These are phyloP conservation scores for Germaria angustata DNA, from an alignment of 2,888 invertebrate genomes.

Conservation along the genomic window DNA sequence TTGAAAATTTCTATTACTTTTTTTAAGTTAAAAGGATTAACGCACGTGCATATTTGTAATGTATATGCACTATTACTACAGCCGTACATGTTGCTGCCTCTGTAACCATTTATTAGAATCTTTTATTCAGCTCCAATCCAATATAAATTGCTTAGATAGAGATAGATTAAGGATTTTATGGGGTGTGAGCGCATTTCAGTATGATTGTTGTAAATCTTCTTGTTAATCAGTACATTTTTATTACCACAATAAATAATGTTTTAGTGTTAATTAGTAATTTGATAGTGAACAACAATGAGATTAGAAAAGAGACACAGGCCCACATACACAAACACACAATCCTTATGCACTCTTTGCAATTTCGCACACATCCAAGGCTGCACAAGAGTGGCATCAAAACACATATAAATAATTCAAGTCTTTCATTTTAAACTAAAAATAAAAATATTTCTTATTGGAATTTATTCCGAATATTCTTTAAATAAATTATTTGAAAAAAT, in stretches of 20 bases:
- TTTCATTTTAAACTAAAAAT: neutral
- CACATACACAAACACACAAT: neutral
- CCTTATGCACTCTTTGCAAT: conserved; percentile 8
- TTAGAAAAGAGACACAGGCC: neutral
- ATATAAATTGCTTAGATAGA: neutral
- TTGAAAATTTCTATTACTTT: neutral
- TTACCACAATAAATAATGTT: conserved; percentile 76
- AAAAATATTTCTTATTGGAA: too few species aligned
- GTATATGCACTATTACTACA: too few species aligned
- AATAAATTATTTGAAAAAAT: too few species aligned
- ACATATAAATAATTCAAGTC: neutral
- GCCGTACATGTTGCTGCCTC: neutral
- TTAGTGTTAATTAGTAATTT: conserved; percentile 76
- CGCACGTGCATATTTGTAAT: too few species aligned
- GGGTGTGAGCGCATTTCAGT: neutral
- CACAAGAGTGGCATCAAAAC: neutral
- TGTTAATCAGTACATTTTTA: conserved; percentile 76
- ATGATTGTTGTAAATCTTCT: conserved; percentile 32
- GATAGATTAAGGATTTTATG: neutral
- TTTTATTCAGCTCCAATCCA: neutral
- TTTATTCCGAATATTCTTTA: too few species aligned
- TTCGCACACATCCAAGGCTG: neutral
- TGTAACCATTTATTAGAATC: neutral
- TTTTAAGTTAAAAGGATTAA: too few species aligned
- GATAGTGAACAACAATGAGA: conserved; percentile 69